Conservation (phyloP, 2,888 invertebrate species). For the Taphrorychus bicolor region DNA sequence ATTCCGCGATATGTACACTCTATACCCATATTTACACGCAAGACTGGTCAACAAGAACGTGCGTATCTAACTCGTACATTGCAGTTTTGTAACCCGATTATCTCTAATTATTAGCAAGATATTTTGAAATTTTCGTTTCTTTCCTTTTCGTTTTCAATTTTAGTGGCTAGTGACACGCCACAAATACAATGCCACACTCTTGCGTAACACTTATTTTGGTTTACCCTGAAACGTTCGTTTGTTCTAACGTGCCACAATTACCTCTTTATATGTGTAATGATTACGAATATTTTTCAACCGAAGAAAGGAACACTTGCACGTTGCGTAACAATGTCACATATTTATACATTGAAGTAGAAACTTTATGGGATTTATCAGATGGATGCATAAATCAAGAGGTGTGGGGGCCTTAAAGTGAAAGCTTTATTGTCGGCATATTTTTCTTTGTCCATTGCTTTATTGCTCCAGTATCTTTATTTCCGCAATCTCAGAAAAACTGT, state of each 20-base stretch:
- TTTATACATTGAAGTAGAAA: neutral
- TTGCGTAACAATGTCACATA: neutral
- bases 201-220: conserved; percentile 11
- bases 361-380: neutral
- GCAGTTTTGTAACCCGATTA: conserved; percentile 31
- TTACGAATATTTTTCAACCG: neutral
- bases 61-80: conserved; percentile 22
- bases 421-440: neutral
- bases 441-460: no score
- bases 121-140: conserved; percentile 34
- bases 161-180: neutral
- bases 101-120: conserved; percentile 33
- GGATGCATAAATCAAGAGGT: neutral
- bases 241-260: neutral
- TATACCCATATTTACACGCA: conserved; percentile 25
- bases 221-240: neutral
- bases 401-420: neutral
- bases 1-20: neutral
- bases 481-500: neutral
- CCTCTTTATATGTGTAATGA: neutral
- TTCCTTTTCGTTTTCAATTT: conserved; percentile 23
- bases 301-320: neutral
- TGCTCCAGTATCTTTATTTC: neutral
- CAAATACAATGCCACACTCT: conserved; percentile 20
- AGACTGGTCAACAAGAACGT: conserved; percentile 25